Base-by-base conservation (phyloP, 2,797 vertebrate genomes). In the Peromyscus aztecus region DNA sequence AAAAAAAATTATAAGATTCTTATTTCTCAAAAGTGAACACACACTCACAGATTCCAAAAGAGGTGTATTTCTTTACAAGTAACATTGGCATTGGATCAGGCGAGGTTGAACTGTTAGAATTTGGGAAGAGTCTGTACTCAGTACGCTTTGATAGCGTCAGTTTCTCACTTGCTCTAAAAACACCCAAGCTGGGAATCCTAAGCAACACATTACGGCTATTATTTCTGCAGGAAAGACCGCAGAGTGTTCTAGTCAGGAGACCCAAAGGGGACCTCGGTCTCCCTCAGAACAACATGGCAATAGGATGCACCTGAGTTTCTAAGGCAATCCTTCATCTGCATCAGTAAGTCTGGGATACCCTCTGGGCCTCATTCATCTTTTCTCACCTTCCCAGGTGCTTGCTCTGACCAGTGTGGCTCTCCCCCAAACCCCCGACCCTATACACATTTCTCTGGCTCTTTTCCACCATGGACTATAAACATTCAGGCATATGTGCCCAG, bases 141-240 rank as follows among this genome's bases (percentile, higher is more conserved):
- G n/a, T 2, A 1, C 24, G 46, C 34, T 91, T 69, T 63, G 27
- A 84, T 55, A 40, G 27, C 11, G 13, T 85, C 19, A 40, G 63
- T 80, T 71, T 83, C 67, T 88, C 40, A 90, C 16, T 87, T 31
- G 57, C n/a, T 83, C 81, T 78, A 57, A 89, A n/a, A 93, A 83
- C 1, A 69, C 40, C 55, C 57, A 92, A 63, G 49, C 73, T 65
- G 29, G 73, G 82, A 94, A 92, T 59, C 37, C 67, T 80, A 78
- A 89, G 34, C 34, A 31, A 86, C 23, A 91, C 34, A 29, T 75
- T 29, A 59, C 8, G 34, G 13, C 34, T 61, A 6, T 81, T 49
- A 82, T 46, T 84, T 80, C 81, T 6, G 24, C 6, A 71, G 82
- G 37, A 83, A 19, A 75, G 67, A 59, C 17, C 11, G 24, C 40